Percentiles rank a stretch among this genome's conserved stretches.
Evolutionary conservation across 2,888 invertebrate genomes (phyloP).

Genomic region (Cheilosia scutellata): DNA sequence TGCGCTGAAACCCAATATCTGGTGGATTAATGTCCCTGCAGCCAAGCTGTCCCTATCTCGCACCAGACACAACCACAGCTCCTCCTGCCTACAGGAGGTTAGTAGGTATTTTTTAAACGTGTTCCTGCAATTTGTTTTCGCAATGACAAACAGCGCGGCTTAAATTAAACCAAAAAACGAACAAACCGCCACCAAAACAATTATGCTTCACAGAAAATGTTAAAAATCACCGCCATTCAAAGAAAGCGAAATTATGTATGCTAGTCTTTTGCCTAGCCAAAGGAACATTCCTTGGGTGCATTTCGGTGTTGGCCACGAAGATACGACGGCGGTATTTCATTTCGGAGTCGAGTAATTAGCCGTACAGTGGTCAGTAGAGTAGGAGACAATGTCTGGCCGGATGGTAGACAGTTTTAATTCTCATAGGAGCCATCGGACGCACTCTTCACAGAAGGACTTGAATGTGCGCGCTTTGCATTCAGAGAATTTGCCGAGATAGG

Average conservation of each 20-base stretch:
- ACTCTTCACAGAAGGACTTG: slow-evolving; percentile 36
- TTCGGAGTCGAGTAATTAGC: slow-evolving; percentile 72
- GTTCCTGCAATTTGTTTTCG: slow-evolving; percentile 67
- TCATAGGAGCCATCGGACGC: not conserved
- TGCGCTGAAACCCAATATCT: slow-evolving; percentile 19
- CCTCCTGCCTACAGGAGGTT: slow-evolving; percentile 49
- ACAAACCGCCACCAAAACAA: slow-evolving; percentile 60
- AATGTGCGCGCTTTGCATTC: slow-evolving; percentile 11
- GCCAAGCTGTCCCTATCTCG: slow-evolving; percentile 12
- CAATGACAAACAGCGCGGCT: slow-evolving; percentile 57
- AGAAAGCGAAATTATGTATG: slow-evolving; percentile 68
- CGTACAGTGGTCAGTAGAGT: slow-evolving; percentile 63
- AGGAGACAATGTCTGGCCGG: slow-evolving; percentile 38
- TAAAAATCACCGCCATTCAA: slow-evolving; percentile 53
- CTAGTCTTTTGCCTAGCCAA: slow-evolving; percentile 2
- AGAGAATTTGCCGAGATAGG: slow-evolving; percentile 16
- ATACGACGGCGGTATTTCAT: slow-evolving; percentile 53
- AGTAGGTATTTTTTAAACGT: slow-evolving; percentile 73
- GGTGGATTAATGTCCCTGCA: slow-evolving; percentile 17
- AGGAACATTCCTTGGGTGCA: slow-evolving; percentile 47
- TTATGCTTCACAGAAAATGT: slow-evolving; percentile 52
- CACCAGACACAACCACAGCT: not conserved
- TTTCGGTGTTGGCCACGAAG: slow-evolving; percentile 61
- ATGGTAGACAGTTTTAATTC: slow-evolving; percentile 25
- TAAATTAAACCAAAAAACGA: slow-evolving; percentile 44